A percentile compares a stretch with the other conserved stretches of the same genome.
Evolutionary conservation across 92 coral and sea anemone species (phyloP).

Genomic region (Umimayanthus kanabou): DNA sequence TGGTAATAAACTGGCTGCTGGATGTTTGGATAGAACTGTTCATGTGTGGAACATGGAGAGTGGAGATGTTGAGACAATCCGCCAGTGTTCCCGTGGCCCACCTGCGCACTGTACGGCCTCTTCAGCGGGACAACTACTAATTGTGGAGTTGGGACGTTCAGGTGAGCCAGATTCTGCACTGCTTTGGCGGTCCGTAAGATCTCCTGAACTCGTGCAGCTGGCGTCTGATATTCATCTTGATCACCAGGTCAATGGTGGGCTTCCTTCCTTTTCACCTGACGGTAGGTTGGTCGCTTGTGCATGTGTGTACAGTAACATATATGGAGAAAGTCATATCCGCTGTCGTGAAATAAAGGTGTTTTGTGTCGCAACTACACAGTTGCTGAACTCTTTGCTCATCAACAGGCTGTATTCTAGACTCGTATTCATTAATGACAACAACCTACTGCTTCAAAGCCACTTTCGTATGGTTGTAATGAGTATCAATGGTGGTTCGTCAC

Average conservation of each 20-base stretch:
- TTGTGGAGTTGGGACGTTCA: neutral
- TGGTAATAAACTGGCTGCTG: neutral
- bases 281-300: neutral
- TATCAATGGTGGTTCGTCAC: neutral
- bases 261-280: neutral
- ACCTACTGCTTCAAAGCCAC: neutral
- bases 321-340: neutral
- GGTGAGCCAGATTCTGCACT: neutral
- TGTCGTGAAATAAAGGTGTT: no score
- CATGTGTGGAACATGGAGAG: constrained; percentile 1
- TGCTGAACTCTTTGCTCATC: neutral
- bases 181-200: neutral
- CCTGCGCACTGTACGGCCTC: neutral
- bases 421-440: neutral
- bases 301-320: no score
- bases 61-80: neutral
- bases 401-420: neutral
- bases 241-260: no score
- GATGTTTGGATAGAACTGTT: neutral
- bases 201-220: neutral
- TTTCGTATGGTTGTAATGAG: neutral
- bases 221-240: neutral
- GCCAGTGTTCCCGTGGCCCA: neutral
- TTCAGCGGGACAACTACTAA: neutral
- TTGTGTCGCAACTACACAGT: no score